Percentiles rank a stretch among this genome's conserved stretches.
Evolutionary conservation across 2,797 vertebrate genomes (phyloP).

Genomic region (Sebastiscus tertius): DNA sequence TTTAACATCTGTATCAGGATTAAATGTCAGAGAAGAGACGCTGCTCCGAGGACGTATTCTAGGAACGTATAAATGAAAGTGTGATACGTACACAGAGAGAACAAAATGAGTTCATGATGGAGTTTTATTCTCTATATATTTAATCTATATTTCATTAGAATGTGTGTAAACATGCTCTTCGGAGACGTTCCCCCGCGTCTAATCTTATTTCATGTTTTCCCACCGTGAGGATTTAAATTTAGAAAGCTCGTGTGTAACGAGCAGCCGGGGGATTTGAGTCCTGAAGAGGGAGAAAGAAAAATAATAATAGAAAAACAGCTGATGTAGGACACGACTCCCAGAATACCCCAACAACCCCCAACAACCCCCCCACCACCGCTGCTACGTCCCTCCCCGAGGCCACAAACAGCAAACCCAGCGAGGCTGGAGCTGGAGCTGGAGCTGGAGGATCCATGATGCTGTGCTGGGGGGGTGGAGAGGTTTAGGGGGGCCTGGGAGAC

Average conservation of each 20-base stretch:
- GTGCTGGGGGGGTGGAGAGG: background rate
- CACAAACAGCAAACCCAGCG: background rate
- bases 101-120: background rate
- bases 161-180: background rate
- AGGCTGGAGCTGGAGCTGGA: background rate
- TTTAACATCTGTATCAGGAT: background rate
- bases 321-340: slow-evolving; percentile 30
- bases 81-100: background rate
- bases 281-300: slow-evolving; percentile 4
- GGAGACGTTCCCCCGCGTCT: background rate
- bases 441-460: slow-evolving; percentile 30
- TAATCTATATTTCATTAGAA: background rate
- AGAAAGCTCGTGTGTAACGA: slow-evolving; percentile 20
- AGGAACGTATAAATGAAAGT: background rate
- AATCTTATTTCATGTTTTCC: background rate
- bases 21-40: background rate
- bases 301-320: background rate
- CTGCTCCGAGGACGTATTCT: background rate
- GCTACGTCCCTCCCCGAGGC: background rate
- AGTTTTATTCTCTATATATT: background rate
- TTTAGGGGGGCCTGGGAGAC: slow-evolving; percentile 52
- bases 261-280: slow-evolving; percentile 25
- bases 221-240: slow-evolving; percentile 19
- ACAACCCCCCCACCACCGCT: background rate
- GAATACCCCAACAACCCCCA: background rate